Conservation (phyloP, 1,140 invertebrate genomes). For the Limonius californicus region DNA sequence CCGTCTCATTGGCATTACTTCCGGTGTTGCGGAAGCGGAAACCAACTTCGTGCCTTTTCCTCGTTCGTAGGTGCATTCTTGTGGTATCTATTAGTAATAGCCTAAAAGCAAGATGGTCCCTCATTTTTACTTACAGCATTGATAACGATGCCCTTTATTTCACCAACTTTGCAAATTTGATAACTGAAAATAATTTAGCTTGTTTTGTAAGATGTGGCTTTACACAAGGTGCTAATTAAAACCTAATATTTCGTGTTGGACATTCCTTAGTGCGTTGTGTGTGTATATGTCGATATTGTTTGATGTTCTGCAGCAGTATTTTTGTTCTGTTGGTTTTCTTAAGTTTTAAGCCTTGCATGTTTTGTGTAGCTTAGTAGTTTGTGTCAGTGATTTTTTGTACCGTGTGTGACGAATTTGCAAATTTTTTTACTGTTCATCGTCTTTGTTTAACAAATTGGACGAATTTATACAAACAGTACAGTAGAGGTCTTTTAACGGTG, state of each 20-base stretch:
- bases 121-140: too few species aligned
- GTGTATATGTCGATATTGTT: constrained; percentile 14
- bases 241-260: too few species aligned
- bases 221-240: too few species aligned
- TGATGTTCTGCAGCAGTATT: constrained; percentile 13
- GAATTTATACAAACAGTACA: not conserved
- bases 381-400: not conserved
- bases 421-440: constrained; percentile 9
- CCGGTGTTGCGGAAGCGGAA: constrained; percentile 29
- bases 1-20: constrained; percentile 36
- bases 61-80: not conserved
- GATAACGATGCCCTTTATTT: too few species aligned
- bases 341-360: constrained; percentile 3
- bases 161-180: too few species aligned
- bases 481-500: too few species aligned
- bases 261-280: not conserved
- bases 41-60: constrained; percentile 16
- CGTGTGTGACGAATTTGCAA: too few species aligned
- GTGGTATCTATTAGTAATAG: too few species aligned
- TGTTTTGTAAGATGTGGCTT: too few species aligned
- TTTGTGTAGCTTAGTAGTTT: constrained; percentile 15
- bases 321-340: not conserved
- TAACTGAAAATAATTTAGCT: too few species aligned
- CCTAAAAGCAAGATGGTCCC: too few species aligned
- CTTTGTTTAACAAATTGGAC: not conserved